Evolutionary conservation across 2,888 invertebrate species (phyloP).

Genomic region (Argynnis bischoffii): DNA sequence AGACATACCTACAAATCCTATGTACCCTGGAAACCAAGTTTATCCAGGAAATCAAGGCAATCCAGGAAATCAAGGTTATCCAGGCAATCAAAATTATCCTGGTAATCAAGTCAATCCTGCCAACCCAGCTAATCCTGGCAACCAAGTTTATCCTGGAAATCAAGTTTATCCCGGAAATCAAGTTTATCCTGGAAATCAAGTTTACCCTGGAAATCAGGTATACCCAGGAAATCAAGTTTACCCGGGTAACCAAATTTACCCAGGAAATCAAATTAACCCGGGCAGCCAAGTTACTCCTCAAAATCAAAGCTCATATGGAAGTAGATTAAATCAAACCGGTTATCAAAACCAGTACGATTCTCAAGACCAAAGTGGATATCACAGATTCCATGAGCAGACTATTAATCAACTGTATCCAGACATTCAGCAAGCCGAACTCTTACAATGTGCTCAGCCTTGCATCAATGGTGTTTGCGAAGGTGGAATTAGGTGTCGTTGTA

Average conservation of each 20-base stretch:
- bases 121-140: conserved; percentile 21
- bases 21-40: conserved; percentile 33
- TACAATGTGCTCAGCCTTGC: conserved; percentile 84
- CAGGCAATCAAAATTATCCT: conserved; percentile 23
- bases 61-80: conserved; percentile 30
- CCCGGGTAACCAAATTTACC: conserved; percentile 17
- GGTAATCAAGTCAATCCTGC: conserved; percentile 28
- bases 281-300: conserved; percentile 23
- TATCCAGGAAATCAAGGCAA: conserved; percentile 39
- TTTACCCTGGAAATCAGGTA: conserved; percentile 1
- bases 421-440: conserved; percentile 35
- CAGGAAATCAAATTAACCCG: conserved; percentile 30
- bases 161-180: conserved; percentile 32
- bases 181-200: conserved; percentile 10
- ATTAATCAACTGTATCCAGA: conserved; percentile 31
- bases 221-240: not conserved
- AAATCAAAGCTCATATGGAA: not conserved
- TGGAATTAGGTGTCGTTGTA: conserved; percentile 79
- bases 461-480: conserved; percentile 85
- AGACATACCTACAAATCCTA: conserved; percentile 26
- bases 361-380: conserved; percentile 24
- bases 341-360: conserved; percentile 24
- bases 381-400: conserved; percentile 27
- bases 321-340: conserved; percentile 15
- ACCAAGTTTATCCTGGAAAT: conserved; percentile 24